Evolutionary conservation across 1,140 invertebrate genomes (phyloP).

Genomic region (Rhizoglyphus robini): DNA sequence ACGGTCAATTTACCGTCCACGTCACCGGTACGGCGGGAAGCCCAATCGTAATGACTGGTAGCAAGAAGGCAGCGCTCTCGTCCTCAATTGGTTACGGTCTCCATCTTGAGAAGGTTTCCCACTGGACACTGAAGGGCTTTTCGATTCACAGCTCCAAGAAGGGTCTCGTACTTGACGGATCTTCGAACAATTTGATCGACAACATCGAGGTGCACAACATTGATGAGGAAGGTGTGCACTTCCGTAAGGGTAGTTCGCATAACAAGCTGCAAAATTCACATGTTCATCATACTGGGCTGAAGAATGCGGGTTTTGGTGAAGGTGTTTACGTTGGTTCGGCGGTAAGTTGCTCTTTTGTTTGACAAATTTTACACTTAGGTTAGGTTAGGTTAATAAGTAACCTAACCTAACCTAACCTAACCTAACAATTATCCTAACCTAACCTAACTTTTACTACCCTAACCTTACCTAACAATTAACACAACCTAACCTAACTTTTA

Average conservation of each 20-base stretch:
- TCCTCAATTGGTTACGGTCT: not conserved
- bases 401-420: too few species aligned
- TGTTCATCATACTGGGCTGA: not conserved
- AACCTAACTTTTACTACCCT: too few species aligned
- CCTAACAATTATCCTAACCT: too few species aligned
- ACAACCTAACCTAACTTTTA: not conserved
- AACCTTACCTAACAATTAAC: not conserved
- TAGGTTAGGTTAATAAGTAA: too few species aligned
- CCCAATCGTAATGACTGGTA: not conserved
- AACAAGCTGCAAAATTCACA: not conserved
- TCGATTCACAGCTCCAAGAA: conserved; percentile 2
- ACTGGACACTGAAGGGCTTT: conserved; percentile 8
- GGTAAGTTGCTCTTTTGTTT: not conserved
- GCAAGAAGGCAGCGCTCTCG: not conserved
- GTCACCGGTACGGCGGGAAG: too few species aligned
- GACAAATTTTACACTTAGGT: too few species aligned
- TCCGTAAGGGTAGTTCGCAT: not conserved
- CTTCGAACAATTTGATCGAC: not conserved
- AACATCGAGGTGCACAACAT: conserved; percentile 1
- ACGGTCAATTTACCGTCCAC: not conserved
- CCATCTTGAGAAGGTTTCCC: not conserved
- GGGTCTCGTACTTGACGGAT: conserved; percentile 2
- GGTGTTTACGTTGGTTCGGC: not conserved
- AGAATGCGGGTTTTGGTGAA: not conserved
- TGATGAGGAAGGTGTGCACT: conserved; percentile 5